Evolutionary conservation across 2,113 vertebrate species (phyloP).

Genomic region (Phasianus colchicus): DNA sequence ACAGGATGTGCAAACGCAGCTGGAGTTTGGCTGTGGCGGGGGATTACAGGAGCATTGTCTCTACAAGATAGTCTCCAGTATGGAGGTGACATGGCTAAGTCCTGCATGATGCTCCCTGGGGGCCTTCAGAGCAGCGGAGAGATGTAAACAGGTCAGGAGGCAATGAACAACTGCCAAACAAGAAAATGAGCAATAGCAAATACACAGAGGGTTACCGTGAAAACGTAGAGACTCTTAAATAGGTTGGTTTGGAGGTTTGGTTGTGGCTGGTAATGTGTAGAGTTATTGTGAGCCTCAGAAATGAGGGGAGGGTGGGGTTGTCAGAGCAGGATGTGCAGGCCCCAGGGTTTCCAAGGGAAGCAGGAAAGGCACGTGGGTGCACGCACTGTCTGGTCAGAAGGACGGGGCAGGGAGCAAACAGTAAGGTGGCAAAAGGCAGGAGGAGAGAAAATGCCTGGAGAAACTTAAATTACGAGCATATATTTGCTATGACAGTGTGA

Average conservation of each 20-base stretch:
- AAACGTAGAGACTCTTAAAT: background rate
- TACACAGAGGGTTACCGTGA: background rate
- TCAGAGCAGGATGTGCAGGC: background rate
- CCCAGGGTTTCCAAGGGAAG: background rate
- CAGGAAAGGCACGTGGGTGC: background rate
- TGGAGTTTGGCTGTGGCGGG: background rate
- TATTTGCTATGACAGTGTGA: background rate
- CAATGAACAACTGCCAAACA: background rate
- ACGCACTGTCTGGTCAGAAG: background rate
- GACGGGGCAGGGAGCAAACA: background rate
- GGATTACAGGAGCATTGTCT: background rate
- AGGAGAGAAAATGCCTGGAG: background rate
- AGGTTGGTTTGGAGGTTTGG: background rate
- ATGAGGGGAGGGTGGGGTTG: fast-evolving
- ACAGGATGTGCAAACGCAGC: fast-evolving
- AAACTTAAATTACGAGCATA: background rate
- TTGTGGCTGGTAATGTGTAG: background rate
- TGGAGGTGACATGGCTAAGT: background rate
- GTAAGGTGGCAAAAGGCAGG: background rate
- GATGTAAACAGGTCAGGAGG: fast-evolving
- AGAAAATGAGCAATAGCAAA: background rate
- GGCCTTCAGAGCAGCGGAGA: background rate
- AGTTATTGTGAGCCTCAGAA: background rate
- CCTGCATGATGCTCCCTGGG: background rate
- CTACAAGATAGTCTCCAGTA: background rate